Evolutionary conservation across 2,113 vertebrate genomes (phyloP), one percentile per base, ranked within the genome.

Genomic region (Aix galericulata): DNA sequence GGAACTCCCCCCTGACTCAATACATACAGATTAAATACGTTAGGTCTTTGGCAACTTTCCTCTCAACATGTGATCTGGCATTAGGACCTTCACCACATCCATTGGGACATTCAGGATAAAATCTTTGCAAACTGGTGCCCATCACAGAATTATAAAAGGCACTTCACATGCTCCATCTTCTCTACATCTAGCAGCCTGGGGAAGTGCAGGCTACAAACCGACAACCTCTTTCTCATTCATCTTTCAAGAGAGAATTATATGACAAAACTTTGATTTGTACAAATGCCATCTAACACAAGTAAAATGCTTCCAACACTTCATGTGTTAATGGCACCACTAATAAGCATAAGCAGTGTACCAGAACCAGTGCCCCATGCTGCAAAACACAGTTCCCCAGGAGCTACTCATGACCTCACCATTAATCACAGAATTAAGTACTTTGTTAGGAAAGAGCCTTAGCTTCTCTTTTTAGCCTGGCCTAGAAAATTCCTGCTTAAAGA

Each of bases 21-120:
- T 0, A 1, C 7, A 9, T 46, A 5, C 0, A 8, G 7, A 15
- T 26, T 4, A 4, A 0, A 32, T 22, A 36, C 50, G 9, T 29
- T 5, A 12, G 17, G 15, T n/a, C 84, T 17, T 60, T 44, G 18
- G 32, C 40, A 75, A 20, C 73, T 75, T n/a, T 74, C 27, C 27
- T 80, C 16, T 71, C 23, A 3, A 2, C 6, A 1, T 23, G 6
- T 55, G 25, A 4, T 8, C 31, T 13, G 17, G 20, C 17, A 40
- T 80, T 44, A 80, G 44, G 36, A 60, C 40, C 9, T 82, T 64
- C 63, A 83, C 22, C 34, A 42, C 25, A 11, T 38, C 58, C 17
- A 11, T 1, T 36, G 11, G 25, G 6, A 58, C 34, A 20, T 48
- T 66, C 0, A 1, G 34, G 17, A 58, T 50, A 8, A 34, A 86